Percentiles rank a stretch among this genome's conserved stretches.
Conservation (phyloP, 2,797 vertebrate genomes). For the Phrynocephalus guinanensis region DNA sequence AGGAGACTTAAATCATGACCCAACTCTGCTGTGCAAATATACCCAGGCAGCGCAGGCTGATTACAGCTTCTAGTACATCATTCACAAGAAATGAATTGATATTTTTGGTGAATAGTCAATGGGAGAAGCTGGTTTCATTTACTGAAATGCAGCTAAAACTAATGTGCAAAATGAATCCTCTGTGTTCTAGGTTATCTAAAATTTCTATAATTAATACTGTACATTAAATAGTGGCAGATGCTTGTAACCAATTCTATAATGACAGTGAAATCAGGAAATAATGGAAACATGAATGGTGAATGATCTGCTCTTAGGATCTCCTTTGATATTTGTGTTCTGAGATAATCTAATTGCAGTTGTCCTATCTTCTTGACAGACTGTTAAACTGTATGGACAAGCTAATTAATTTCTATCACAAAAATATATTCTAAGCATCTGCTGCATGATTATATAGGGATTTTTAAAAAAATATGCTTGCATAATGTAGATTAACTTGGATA, state of each 20-base stretch:
- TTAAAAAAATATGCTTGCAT: neutral
- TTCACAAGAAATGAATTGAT: neutral
- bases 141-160: neutral
- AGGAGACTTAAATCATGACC: neutral
- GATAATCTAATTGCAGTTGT: constrained; percentile 39
- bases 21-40: neutral
- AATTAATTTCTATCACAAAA: constrained; percentile 65
- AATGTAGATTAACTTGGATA: neutral
- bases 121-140: neutral
- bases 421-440: constrained; percentile 41
- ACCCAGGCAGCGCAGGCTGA: neutral
- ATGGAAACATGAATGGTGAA: constrained; percentile 63
- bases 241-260: constrained; percentile 53
- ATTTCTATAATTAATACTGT: constrained; percentile 53
- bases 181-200: neutral
- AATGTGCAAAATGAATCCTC: neutral
- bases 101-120: neutral
- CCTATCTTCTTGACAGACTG: constrained; percentile 60
- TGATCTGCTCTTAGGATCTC: constrained; percentile 55
- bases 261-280: constrained; percentile 58
- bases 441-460: neutral
- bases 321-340: constrained; percentile 49
- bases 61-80: neutral
- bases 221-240: constrained; percentile 51
- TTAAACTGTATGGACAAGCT: constrained; percentile 61